Evolutionary conservation across 2,888 invertebrate species (phyloP), one percentile per base, ranked within the genome.

Genomic region (Ennomos quercinarius): DNA sequence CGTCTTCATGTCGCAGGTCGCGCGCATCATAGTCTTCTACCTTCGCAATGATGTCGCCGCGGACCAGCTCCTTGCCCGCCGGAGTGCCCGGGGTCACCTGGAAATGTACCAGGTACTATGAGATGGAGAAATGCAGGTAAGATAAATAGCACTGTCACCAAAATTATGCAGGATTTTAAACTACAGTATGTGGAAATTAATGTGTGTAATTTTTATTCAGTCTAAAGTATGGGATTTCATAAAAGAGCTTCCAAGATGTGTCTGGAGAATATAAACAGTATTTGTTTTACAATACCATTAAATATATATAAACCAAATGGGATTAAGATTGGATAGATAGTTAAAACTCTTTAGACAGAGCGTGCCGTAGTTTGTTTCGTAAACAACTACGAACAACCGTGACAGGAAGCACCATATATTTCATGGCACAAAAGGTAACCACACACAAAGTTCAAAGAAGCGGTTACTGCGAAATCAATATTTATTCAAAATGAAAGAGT

Each of bases 11-110:
- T 76, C 97, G 94, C 78, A 98, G 93, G 81, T 97, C 96, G 63
- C 97, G 94, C 46, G 97, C 95, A 90, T 98, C 98, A 89, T 97
- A 97, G 82, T 97, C 97, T 82, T 96, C 96, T 75, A 99, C 96
- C 92, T 97, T 97, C 72, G 96, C 94, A 78, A 99, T 96, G 78
- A 98, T 95, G 92, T 99, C 99, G 71, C 98, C 98, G 68, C 97
- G 95, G 72, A 96, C 94, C 70, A 99, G 94, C 76, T 96, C 96
- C 52, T 96, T 96, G 75, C 96, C 96, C n/a, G 97, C 95, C 1
- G 97, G 97, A 65, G 96, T 96, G 67, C 97, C 97, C 58, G 95
- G 95, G 77, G 96, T 96, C 80, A 98, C 98, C 98, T 99, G 94
- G 13, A 93, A 93, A 64, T 38, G 9, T 17, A 40, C 39, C 43